phyloP scores from a whole-genome alignment of 2,888 invertebrate species.

The Drosophila subsilvestris region DNA sequence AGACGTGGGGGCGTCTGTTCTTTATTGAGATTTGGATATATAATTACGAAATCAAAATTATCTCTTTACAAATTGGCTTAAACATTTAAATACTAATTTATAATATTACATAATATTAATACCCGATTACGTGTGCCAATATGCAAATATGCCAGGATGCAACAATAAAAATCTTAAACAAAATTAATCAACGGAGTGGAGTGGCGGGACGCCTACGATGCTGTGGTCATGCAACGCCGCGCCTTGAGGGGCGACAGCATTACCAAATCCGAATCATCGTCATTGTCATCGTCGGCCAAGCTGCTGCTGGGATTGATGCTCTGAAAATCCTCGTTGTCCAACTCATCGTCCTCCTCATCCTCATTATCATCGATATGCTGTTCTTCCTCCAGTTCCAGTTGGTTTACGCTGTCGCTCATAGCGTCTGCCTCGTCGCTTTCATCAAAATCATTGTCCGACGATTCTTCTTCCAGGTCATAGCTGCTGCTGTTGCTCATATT shows the following conservation, averaged over 20 bases:
- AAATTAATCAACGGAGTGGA: slow-evolving; percentile 35
- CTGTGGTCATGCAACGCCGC: slow-evolving; percentile 22
- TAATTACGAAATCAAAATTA: slow-evolving; percentile 23
- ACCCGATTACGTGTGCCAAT: slow-evolving; percentile 41
- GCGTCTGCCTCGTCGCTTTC: neutral
- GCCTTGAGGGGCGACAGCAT: slow-evolving; percentile 38
- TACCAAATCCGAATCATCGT: slow-evolving; percentile 36
- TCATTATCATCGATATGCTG: slow-evolving; percentile 13
- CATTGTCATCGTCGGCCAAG: slow-evolving; percentile 30
- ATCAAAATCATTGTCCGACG: slow-evolving; percentile 6
- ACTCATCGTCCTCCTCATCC: slow-evolving; percentile 43
- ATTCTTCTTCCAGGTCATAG: neutral
- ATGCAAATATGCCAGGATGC: slow-evolving; percentile 26
- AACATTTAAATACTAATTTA: slow-evolving; percentile 38
- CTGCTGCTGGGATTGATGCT: slow-evolving; percentile 52
- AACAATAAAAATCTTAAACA: slow-evolving; percentile 52
- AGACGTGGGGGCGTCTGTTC: neutral
- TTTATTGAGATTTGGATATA: slow-evolving; percentile 33
- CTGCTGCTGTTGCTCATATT: neutral
- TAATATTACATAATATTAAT: slow-evolving; percentile 34
- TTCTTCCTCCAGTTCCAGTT: slow-evolving; percentile 31
- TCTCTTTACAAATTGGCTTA: slow-evolving; percentile 44
- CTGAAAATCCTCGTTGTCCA: slow-evolving; percentile 62
- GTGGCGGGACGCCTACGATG: slow-evolving; percentile 22
- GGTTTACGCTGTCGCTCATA: slow-evolving; percentile 10